Evolutionary conservation across 2,797 vertebrate genomes (phyloP), one percentile per base, ranked within the genome.

Genomic region (Channa striata): DNA sequence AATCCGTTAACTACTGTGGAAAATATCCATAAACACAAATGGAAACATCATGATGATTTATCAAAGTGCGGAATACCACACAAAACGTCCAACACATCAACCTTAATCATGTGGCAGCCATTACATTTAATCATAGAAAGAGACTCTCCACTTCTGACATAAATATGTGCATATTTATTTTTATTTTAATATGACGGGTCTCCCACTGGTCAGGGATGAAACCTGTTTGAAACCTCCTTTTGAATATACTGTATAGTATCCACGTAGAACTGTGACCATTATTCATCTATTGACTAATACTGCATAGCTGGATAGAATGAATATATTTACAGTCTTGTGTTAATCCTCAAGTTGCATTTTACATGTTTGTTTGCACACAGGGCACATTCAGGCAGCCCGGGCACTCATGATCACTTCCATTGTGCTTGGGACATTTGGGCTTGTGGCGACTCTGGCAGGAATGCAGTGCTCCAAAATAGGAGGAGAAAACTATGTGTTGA

Each of bases 331-430:
- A 6, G 4, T 30, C 2, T 30, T 30, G 25, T 30, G 25, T 30
- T 30, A 6, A 42, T 20, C 21, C 33, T 25, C 1, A 21, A 42
- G 13, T 11, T 11, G 13, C 2, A 9, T 9, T 11, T 8, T 69
- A 8, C 39, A 2, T 39, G 40, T 6, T 52, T 60, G 13, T 80
- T 67, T 82, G 50, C 48, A 66, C 48, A n/a, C 84, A 98, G 97
- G 95, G 37, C 96, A 94, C 49, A 81, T 98, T 60, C 97, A 97
- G 86, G 96, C 94, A 11, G 95, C 93, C 39, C 93, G 96, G 4
- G 96, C 96, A 0, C 92, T 98, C 56, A 97, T 98, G 95, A 96
- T 98, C 14, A 84, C 92, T 0, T 83, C 95, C 6, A 91, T 98
- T 51, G 85, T 96, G 53, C 87, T 96, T 58, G 96, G 96, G 39